Evolutionary conservation across 1,140 invertebrate species (phyloP), one percentile per base, ranked within the genome.

Genomic region (Drosophila truncata): DNA sequence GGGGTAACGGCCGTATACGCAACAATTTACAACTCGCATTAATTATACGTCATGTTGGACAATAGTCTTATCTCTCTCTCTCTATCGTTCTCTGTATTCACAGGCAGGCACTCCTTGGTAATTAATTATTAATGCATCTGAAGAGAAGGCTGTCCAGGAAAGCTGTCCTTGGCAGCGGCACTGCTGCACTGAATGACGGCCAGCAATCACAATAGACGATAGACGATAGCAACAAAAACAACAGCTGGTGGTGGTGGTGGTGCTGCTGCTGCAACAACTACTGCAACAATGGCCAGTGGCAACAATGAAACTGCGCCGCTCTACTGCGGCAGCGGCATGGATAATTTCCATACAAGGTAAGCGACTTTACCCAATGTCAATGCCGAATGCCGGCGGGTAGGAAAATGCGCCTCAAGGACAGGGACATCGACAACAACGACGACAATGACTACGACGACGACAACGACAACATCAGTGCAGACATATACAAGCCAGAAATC

Each of bases 311-410:
- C 85, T 59, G 73, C 66, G 82, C 85, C 85, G 81, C 81, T 82
- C 33, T 90, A 90, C 49, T 90, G 85, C 75, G 85, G 85, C 82
- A 91, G 81, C 37, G 85, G 85, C 85, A 91, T 90, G 85, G 85
- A 90, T 76, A 90, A 90, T 90, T 90, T 90, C 55, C 85, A 90
- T 73, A 90, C 85, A 41, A 90, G 85, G 85, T 90, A 82, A 85
- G 77, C 47, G 35, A 72, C 65, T 80, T 66, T 39, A 20, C 35
- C 37, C 66, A 78, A 63, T 64, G 67, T 65, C 63, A 76, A 60
- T 63, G 74, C 7, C 80, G 65, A 73, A 37, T 39, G 57, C 50
- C 55, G 31, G 16, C 25, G 42, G 74, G 47, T 9, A 37, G 52
- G 41, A 39, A 35, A 54, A 27, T 63, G 58, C 44, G 37, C 70